Percentiles rank a stretch among this genome's conserved stretches.
phyloP scores from a whole-genome alignment of 2,888 invertebrate genomes.

The Noctua fimbriata region DNA sequence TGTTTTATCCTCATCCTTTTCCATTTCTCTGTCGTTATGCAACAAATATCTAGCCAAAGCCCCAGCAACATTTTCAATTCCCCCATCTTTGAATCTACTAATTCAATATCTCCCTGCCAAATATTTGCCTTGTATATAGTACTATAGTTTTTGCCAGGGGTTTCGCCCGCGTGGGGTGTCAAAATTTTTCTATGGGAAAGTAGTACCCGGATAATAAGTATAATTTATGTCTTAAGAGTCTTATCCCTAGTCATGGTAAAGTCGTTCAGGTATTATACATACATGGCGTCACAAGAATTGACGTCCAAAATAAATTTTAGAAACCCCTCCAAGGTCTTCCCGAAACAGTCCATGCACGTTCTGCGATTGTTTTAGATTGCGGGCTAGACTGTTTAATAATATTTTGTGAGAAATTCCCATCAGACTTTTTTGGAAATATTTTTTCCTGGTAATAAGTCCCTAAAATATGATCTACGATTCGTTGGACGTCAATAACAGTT shows the following conservation, averaged over 20 bases:
- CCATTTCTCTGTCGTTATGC: conserved; percentile 1
- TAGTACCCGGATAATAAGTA: not conserved
- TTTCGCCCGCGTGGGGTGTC: not conserved
- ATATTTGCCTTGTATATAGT: conserved; percentile 47
- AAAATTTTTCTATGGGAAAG: not conserved
- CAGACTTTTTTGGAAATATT: not conserved
- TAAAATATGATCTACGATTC: not conserved
- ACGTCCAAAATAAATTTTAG: not conserved
- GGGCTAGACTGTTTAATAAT: not conserved
- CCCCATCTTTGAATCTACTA: conserved; percentile 18
- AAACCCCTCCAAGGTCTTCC: not conserved
- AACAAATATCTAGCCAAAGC: not conserved
- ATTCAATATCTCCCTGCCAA: conserved; percentile 35
- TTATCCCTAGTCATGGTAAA: too few species aligned
- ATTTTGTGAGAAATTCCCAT: too few species aligned
- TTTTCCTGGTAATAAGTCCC: not conserved
- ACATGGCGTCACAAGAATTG: not conserved
- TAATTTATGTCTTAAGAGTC: not conserved
- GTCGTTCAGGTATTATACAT: not conserved
- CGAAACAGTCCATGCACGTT: not conserved
- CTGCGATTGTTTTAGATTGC: not conserved
- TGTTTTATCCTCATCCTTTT: conserved; percentile 1
- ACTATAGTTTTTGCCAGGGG: not conserved
- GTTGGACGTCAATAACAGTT: not conserved
- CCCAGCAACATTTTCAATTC: conserved; percentile 7